Percentiles rank a stretch among this genome's conserved stretches.
phyloP scores from a whole-genome alignment of 2,888 invertebrate genomes.

The Sarcophaga variegata region DNA sequence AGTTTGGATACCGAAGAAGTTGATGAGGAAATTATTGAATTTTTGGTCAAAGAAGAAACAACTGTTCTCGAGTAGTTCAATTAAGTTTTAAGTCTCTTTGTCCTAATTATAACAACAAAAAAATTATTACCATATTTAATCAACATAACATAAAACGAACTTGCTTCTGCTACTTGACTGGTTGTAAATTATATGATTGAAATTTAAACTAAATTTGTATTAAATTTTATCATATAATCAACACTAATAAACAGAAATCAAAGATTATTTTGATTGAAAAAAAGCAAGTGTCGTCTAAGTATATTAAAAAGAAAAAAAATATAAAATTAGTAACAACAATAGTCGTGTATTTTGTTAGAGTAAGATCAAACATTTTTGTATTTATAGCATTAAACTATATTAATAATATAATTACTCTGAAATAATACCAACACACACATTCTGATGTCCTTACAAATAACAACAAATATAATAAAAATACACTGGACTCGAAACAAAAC shows the following conservation, averaged over 20 bases:
- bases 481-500: conserved; percentile 35
- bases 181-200: conserved; percentile 13
- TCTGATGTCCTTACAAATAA: conserved; percentile 52
- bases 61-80: conserved; percentile 87
- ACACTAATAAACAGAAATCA: neutral
- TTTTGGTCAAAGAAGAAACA: conserved; percentile 98
- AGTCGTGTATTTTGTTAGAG: conserved; percentile 57
- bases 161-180: conserved; percentile 38
- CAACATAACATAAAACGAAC: conserved; percentile 27
- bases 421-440: conserved; percentile 25
- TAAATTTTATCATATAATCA: conserved; percentile 22
- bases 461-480: conserved; percentile 56
- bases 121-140: conserved; percentile 21
- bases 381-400: conserved; percentile 30
- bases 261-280: conserved; percentile 19
- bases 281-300: conserved; percentile 49
- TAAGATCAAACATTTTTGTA: conserved; percentile 42
- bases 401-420: conserved; percentile 41
- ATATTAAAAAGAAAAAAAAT: conserved; percentile 16
- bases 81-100: conserved; percentile 41
- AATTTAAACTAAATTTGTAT: neutral
- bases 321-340: conserved; percentile 14
- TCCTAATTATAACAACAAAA: conserved; percentile 32
- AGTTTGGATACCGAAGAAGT: conserved; percentile 94
- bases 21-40: conserved; percentile 97